phyloP scores from a whole-genome alignment of 1,140 invertebrate genomes.

The Pseudomyrmex flavicornis region DNA sequence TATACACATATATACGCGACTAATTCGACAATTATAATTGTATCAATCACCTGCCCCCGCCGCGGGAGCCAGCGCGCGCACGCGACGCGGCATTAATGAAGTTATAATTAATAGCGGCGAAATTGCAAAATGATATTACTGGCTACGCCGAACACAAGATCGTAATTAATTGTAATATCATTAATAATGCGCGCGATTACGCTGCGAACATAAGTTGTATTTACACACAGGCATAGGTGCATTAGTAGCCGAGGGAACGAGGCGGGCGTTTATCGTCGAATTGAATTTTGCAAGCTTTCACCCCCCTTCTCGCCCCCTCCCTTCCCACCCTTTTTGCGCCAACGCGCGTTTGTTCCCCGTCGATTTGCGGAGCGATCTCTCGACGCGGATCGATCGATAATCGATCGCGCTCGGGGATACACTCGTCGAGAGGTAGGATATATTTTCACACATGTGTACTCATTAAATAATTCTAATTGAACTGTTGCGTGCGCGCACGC shows the following conservation, averaged over 20 bases:
- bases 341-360: slow-evolving; percentile 5
- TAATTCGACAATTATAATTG: slow-evolving; percentile 60
- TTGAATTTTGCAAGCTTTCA: slow-evolving; percentile 35
- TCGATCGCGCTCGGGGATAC: slow-evolving; percentile 6
- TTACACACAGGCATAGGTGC: slow-evolving; percentile 38
- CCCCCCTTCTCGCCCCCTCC: not conserved
- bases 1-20: not conserved
- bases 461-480: slow-evolving; percentile 62
- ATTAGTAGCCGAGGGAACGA: slow-evolving; percentile 32
- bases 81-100: slow-evolving; percentile 56
- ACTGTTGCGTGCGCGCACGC: slow-evolving; percentile 39
- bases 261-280: slow-evolving; percentile 52
- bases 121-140: slow-evolving; percentile 61
- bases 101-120: slow-evolving; percentile 61
- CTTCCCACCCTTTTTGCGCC: too few species aligned
- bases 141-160: slow-evolving; percentile 41
- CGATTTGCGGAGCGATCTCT: slow-evolving; percentile 38
- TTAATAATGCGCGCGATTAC: slow-evolving; percentile 56
- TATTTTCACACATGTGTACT: slow-evolving; percentile 43
- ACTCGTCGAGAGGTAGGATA: slow-evolving; percentile 9
- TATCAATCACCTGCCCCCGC: slow-evolving; percentile 43
- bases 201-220: slow-evolving; percentile 56
- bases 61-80: not conserved
- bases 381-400: slow-evolving; percentile 41
- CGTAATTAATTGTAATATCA: slow-evolving; percentile 62